Percentiles rank a stretch among this genome's conserved stretches.
phyloP scores from a whole-genome alignment of 2,888 invertebrate species.

The Tetheella fluctuosa region DNA sequence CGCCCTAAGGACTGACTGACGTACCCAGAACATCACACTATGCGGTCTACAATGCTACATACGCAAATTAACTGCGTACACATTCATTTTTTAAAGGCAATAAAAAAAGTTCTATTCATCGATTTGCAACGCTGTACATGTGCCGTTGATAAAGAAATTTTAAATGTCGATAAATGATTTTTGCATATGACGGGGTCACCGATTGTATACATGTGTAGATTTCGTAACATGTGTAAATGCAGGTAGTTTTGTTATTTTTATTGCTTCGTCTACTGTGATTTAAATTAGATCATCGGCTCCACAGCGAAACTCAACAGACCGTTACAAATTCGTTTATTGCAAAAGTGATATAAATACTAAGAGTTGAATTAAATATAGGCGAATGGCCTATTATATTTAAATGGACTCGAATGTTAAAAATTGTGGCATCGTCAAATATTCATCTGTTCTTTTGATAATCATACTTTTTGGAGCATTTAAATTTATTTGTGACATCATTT shows the following conservation, averaged over 20 bases:
- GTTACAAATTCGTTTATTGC: slow-evolving; percentile 69
- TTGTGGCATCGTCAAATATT: slow-evolving; percentile 20
- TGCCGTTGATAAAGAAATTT: slow-evolving; percentile 71
- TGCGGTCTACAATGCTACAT: slow-evolving; percentile 75
- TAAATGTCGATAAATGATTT: slow-evolving; percentile 80
- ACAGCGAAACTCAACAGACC: slow-evolving; percentile 71
- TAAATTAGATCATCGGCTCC: slow-evolving; percentile 62
- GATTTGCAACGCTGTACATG: slow-evolving; percentile 70
- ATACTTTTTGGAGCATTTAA: not conserved
- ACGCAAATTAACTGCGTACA: slow-evolving; percentile 79
- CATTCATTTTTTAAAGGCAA: slow-evolving; percentile 78
- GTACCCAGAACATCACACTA: slow-evolving; percentile 55
- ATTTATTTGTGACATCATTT: not conserved
- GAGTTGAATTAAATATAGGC: slow-evolving; percentile 49
- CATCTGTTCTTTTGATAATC: slow-evolving; percentile 22
- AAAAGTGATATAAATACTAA: slow-evolving; percentile 62
- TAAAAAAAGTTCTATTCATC: slow-evolving; percentile 75
- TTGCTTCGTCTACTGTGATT: slow-evolving; percentile 61
- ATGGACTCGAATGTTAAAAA: slow-evolving; percentile 48
- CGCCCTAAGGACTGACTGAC: slow-evolving; percentile 67
- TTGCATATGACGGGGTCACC: slow-evolving; percentile 73
- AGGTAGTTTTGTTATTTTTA: slow-evolving; percentile 64
- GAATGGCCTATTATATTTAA: slow-evolving; percentile 48
- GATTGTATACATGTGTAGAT: slow-evolving; percentile 60
- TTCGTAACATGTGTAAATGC: slow-evolving; percentile 72